Evolutionary conservation across 1,140 invertebrate genomes (phyloP).

Genomic region (Schmidtea mediterranea): DNA sequence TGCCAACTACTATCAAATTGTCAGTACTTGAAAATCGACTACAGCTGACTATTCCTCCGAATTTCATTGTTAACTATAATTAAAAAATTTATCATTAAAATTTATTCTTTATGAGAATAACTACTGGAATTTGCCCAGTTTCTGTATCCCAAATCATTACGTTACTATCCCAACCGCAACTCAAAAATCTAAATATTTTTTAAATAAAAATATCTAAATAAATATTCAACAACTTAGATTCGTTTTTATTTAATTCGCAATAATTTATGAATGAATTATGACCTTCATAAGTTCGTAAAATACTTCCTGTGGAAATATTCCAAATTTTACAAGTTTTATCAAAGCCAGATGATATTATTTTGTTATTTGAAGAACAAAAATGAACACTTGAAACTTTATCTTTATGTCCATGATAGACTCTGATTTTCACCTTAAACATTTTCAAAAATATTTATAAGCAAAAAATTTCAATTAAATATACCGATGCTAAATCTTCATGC

Average conservation of each 20-base stretch:
- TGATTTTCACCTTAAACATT: conserved; percentile 14
- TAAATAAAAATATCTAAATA: conserved; percentile 7
- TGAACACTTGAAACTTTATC: conserved; percentile 18
- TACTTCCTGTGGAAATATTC: conserved; percentile 13
- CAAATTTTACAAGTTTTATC: conserved; percentile 18
- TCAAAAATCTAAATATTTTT: conserved; percentile 13
- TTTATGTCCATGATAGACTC: conserved; percentile 16
- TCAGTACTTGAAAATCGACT: too few species aligned
- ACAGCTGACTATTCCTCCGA: too few species aligned
- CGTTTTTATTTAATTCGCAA: neutral
- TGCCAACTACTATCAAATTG: too few species aligned
- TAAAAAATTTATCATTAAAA: too few species aligned
- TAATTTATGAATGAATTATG: conserved; percentile 10
- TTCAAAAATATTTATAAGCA: too few species aligned
- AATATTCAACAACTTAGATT: neutral
- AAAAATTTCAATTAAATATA: too few species aligned
- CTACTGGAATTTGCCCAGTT: conserved; percentile 15
- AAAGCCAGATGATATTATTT: conserved; percentile 14
- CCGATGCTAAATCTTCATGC: too few species aligned
- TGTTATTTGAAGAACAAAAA: conserved; percentile 14
- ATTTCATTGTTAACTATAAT: too few species aligned
- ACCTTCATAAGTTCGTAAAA: conserved; percentile 1
- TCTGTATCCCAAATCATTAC: conserved; percentile 18
- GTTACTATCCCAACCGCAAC: conserved; percentile 21
- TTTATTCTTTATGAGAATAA: neutral